Conservation (phyloP, 2,888 invertebrate genomes). For the Chymomyza fuscimana region DNA sequence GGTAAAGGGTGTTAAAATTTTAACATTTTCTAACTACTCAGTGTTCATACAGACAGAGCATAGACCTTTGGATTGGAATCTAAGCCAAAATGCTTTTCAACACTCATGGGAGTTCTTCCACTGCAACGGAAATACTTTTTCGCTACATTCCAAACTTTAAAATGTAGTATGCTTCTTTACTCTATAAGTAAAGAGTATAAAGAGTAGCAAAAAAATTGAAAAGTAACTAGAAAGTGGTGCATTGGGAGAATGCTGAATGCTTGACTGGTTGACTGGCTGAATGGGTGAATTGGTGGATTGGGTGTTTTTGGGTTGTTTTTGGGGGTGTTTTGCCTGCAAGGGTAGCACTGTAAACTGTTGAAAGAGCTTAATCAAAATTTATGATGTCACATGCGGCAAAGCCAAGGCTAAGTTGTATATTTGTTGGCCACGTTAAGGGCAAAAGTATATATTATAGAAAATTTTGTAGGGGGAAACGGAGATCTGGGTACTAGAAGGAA, state of each 20-base stretch:
- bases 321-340: neutral
- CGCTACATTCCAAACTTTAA: too few species aligned
- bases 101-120: too few species aligned
- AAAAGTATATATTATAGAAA: neutral
- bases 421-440: neutral
- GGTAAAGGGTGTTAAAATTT: too few species aligned
- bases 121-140: too few species aligned
- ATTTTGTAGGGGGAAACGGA: neutral
- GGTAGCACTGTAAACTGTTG: conserved; percentile 28
- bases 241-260: neutral
- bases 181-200: too few species aligned
- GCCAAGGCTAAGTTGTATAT: conserved; percentile 1
- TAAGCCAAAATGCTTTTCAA: too few species aligned
- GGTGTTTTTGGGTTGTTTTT: neutral
- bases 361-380: conserved; percentile 69
- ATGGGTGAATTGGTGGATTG: neutral
- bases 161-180: too few species aligned
- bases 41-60: too few species aligned
- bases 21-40: too few species aligned
- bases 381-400: conserved; percentile 59
- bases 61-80: too few species aligned
- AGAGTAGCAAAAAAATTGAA: neutral
- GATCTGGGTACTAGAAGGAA: neutral
- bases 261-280: neutral
- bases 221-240: neutral